Base-by-base conservation (phyloP, 1,140 invertebrate species). In the Reticulitermes speratus region DNA sequence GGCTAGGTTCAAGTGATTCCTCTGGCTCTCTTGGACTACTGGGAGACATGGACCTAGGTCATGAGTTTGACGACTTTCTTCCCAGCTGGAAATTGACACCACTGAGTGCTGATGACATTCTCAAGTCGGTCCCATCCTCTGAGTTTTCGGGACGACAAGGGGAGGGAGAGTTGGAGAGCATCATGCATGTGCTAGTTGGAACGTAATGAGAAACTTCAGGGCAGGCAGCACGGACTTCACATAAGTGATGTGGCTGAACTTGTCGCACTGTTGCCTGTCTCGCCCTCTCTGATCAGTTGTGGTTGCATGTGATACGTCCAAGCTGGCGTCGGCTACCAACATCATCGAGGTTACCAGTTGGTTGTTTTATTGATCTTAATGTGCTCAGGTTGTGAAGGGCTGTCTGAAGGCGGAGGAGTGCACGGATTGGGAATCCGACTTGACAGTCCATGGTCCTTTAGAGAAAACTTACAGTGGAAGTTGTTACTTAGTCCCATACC, bases 21-120 rank as follows among this genome's bases (percentile, higher is more conserved):
- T 93, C 48, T 92, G 93, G 14, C 90, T 93, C 85, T 44, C 38
- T 85, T 9, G 75, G 85, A 44, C 75, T 86, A 3, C 75, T 88
- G 44, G 87, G 87, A 19, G 88, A 88, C 52, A 85, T 87, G 85
- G 89, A 90, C 87, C 69, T 88, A n/a, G 86, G 87, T 81, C 88
- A 88, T 84, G 88, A 89, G 86, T 87, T 89, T 85, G 88, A 90
- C 30, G 93, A 94, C 88, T 93, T 94, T 86, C 94, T 94, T 89
- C 94, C 94, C 52, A 93, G 92, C 86, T 93, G 93, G 90, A 94
- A 94, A 89, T 89, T 95, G 55, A 93, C 94, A 30, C 93, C 94
- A 7, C 89, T 94, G n/a, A 93, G 92, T 88, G 93, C 93, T n/a
- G 95, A 95, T 87, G 95, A 95, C 88, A 92, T 95, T 44, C 91